These are phyloP conservation scores for Pandemis heparana DNA, from an alignment of 2,888 invertebrate species.

Conservation along the genomic window DNA sequence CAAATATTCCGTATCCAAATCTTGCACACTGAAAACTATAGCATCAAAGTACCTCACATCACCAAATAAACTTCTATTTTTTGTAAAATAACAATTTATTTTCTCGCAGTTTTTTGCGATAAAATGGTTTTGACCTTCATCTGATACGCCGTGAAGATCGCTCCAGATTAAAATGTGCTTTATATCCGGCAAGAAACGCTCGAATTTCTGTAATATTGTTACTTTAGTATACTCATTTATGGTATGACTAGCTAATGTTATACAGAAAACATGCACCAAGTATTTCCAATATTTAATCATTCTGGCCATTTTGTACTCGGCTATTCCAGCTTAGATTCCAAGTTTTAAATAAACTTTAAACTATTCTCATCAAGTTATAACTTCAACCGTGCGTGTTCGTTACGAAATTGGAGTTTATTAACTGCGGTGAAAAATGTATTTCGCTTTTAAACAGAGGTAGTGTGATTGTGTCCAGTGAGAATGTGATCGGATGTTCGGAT, in stretches of 20 bases:
- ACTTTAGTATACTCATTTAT: constrained; percentile 48
- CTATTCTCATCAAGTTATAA: background rate
- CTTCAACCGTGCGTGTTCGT: background rate
- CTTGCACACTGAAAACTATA: constrained; percentile 67
- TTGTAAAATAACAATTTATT: constrained; percentile 70
- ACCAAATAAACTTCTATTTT: constrained; percentile 60
- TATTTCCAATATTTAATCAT: constrained; percentile 50
- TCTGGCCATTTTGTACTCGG: constrained; percentile 51
- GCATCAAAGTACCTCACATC: constrained; percentile 71
- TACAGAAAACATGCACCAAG: constrained; percentile 48
- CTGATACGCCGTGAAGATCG: constrained; percentile 53
- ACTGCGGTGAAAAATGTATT: constrained; percentile 20
- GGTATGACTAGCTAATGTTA: constrained; percentile 49
- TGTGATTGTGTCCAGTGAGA: background rate
- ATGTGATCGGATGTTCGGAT: background rate
- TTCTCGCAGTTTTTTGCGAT: constrained; percentile 56
- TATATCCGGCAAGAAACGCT: constrained; percentile 63
- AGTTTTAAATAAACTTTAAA: background rate
- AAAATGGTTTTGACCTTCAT: constrained; percentile 62
- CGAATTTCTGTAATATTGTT: constrained; percentile 51
- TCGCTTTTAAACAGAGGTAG: constrained; percentile 18
- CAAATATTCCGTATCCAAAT: constrained; percentile 54
- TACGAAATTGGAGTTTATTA: constrained; percentile 16
- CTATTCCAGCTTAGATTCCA: background rate
- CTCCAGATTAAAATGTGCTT: constrained; percentile 73